Evolutionary conservation across 1,140 invertebrate genomes (phyloP), one percentile per base, ranked within the genome.

Genomic region (Drosophila varians): DNA sequence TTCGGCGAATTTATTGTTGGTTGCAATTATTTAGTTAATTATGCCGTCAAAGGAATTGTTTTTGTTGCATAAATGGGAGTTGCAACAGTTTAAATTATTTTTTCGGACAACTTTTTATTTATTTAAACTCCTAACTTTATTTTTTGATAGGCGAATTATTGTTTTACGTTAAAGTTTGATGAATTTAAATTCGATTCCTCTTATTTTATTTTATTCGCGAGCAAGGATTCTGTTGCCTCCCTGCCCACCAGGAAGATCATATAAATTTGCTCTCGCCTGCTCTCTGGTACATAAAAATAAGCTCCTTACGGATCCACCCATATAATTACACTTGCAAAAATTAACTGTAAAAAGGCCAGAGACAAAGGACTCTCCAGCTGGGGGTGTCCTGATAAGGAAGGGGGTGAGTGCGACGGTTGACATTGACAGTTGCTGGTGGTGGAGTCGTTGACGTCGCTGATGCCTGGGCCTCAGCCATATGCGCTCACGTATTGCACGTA

Each of bases 401-500:
- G 19, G 43, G 45, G 11, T 9, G 26, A 38, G 58, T 4, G 62
- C 45, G 58, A 54, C 52, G 56, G 71, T 47, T 74, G 70, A 74
- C 71, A 74, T 64, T 73, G 69, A 49, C 60, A 28, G 53, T 55
- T 31, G 12, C 23, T 36, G 52, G 36, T 36, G 52, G 36, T 25
- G 26, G 16, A 23, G 57, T 60, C 61, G 49, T 46, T 77, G 68
- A 52, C 36, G 72, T 38, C 38, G 46, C 55, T 57, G 78, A 38
- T 38, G 36, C 36, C 26, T 48, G 61, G 64, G 55, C 46, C 62
- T 51, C 46, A 34, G 62, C 82, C 80, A 86, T 88, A 88, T 88
- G 84, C 78, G 84, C 78, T 75, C 79, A 84, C 87, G 86, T 83
- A 88, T 82, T 89, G 80, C 86, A 89, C 82, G 82, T 89, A 90